Conservation (phyloP, 1,140 invertebrate species). For the Drosophila rufa region DNA sequence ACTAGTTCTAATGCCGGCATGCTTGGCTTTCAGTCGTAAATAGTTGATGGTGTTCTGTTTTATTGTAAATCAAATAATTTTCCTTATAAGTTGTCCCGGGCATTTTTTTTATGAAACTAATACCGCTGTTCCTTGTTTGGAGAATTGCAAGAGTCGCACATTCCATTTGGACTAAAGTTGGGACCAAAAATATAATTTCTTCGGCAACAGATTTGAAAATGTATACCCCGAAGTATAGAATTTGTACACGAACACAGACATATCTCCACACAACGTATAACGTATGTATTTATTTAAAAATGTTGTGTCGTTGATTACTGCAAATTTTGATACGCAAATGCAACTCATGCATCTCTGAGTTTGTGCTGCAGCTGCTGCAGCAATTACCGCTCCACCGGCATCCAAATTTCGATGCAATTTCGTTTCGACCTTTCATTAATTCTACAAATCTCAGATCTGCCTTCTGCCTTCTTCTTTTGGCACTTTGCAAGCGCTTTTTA, state of each 20-base stretch:
- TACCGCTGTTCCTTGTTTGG: constrained; percentile 3
- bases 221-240: constrained; percentile 31
- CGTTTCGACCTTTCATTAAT: constrained; percentile 56
- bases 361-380: constrained; percentile 53
- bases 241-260: constrained; percentile 9
- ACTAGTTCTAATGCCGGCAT: background rate
- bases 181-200: constrained; percentile 30
- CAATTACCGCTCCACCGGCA: constrained; percentile 43
- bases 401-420: constrained; percentile 40
- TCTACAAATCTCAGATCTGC: constrained; percentile 31
- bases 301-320: constrained; percentile 53
- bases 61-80: background rate
- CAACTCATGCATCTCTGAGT: constrained; percentile 64
- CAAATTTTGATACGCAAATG: constrained; percentile 60
- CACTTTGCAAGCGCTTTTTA: constrained; percentile 45
- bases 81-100: background rate
- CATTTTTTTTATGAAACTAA: background rate
- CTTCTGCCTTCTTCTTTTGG: constrained; percentile 9
- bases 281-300: constrained; percentile 39
- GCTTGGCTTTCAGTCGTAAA: background rate
- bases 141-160: background rate
- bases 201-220: constrained; percentile 15
- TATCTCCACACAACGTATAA: constrained; percentile 2
- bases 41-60: too few relatives aligned
- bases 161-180: constrained; percentile 20